Conservation (phyloP, 1,140 invertebrate genomes). For the Formica exsecta region DNA sequence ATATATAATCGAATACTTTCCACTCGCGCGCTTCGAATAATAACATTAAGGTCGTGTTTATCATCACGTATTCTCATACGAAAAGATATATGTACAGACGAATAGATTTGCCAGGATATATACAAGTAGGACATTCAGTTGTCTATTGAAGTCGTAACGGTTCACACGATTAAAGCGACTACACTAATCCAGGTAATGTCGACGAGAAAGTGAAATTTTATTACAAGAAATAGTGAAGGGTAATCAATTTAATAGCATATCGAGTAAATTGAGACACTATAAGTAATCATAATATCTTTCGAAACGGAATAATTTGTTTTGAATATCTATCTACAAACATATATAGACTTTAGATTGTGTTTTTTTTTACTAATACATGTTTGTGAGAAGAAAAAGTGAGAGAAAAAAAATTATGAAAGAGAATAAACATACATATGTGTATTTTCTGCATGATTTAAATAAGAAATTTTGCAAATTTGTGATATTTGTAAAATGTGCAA, state of each 20-base stretch:
- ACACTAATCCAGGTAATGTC: conserved; percentile 18
- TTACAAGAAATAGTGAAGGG: not conserved
- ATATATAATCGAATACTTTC: not conserved
- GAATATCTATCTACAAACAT: not conserved
- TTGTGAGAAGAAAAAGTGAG: not conserved
- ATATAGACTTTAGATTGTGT: not conserved
- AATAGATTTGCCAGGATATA: not conserved
- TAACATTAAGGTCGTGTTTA: conserved; percentile 68
- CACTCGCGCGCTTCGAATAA: not conserved
- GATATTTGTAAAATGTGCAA: not conserved
- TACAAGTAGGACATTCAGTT: conserved; percentile 40
- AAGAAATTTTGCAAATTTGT: not conserved
- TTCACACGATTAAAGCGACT: not conserved
- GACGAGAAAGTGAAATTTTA: not conserved
- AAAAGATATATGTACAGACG: not conserved
- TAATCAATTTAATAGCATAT: not conserved
- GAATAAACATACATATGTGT: not conserved
- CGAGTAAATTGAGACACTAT: not conserved
- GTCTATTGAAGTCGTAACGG: conserved; percentile 66
- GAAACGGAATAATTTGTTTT: not conserved
- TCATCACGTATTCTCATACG: conserved; percentile 3
- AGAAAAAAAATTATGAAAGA: no score
- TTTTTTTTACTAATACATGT: not conserved
- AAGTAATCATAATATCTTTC: not conserved
- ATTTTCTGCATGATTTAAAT: not conserved